Evolutionary conservation across 2,888 invertebrate genomes (phyloP), one percentile per base, ranked within the genome.

Genomic region (Epsilonema sp.): DNA sequence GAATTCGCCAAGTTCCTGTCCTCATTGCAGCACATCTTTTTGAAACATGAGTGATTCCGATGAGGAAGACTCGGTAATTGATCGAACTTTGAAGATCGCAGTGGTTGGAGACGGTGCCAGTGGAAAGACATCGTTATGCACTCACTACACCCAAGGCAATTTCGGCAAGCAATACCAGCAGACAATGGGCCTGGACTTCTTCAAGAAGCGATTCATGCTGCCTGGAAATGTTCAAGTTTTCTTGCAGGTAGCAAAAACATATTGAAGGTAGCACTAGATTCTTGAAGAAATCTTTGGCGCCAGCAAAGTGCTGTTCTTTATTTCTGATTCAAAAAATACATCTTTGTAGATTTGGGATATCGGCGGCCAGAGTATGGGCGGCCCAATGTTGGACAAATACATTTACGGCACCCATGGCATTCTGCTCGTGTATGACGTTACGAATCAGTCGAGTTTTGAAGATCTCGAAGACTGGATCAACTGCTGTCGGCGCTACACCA

Each of bases 361-460:
- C 46, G 81, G 82, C 40, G 85, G 86, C 21, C 76, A 77, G 53
- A 77, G 82, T 36, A 68, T 82, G 13, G 73, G 74, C 42, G 80
- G 82, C 8, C 71, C 74, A 50, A 84, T 86, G 83, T 70, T 86
- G 39, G 77, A 76, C 55, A 74, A 73, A 56, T 73, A 73, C 57
- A 58, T 73, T 21, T 70, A 64, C 59, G 70, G 69, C 25, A 65
- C 69, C 46, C 63, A 71, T 56, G 71, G 69, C 8, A 31, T 52
- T 20, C 64, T 85, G 45, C 70, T 85, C 53, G 79, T 83, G 1
- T 85, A 83, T 63, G 85, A 86, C 63, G 76, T 86, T 46, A 82
- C 83, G 26, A 82, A 79, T 63, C 70, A 75, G 42, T 72, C 76
- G 55, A 83, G 82, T 64, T 85, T 86, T 65, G 81, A 82, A 48